phyloP scores from a whole-genome alignment of 2,113 vertebrate genomes.

The Nothoprocta perdicaria region DNA sequence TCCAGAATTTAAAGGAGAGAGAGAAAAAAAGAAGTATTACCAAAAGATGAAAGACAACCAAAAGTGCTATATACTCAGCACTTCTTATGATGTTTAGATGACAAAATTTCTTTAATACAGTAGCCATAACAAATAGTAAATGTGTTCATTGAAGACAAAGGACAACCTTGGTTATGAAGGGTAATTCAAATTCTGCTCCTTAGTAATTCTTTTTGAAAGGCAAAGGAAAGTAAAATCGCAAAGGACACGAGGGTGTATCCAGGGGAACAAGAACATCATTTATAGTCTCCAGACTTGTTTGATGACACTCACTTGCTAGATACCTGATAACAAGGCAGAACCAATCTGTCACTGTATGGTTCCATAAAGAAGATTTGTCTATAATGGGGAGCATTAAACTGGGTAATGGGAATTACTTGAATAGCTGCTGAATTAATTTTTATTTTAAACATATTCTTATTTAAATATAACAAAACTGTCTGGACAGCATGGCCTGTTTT shows the following conservation, averaged over 20 bases:
- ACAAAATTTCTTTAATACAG: background rate
- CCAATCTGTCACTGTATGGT: slow-evolving; percentile 56
- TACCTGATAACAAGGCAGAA: slow-evolving; percentile 54
- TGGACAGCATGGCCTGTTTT: slow-evolving; percentile 18
- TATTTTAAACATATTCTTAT: slow-evolving; percentile 37
- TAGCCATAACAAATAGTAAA: background rate
- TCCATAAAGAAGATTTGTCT: slow-evolving; percentile 64
- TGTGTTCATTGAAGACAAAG: background rate
- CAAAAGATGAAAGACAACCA: fast-evolving
- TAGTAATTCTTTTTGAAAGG: slow-evolving; percentile 12
- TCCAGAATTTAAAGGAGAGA: background rate
- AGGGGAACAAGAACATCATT: slow-evolving; percentile 41
- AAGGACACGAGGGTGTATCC: slow-evolving; percentile 33
- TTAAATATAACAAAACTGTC: slow-evolving; percentile 30
- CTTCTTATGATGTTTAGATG: background rate
- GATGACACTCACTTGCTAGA: slow-evolving; percentile 48
- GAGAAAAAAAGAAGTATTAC: background rate
- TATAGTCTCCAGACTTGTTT: background rate
- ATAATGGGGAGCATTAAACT: slow-evolving; percentile 37
- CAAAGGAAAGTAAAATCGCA: slow-evolving; percentile 7
- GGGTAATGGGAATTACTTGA: slow-evolving; percentile 46
- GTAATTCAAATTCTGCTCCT: background rate
- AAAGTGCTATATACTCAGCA: background rate
- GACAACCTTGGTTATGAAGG: background rate
- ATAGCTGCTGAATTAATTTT: slow-evolving; percentile 66